Evolutionary conservation across 2,797 vertebrate genomes (phyloP), one percentile per base, ranked within the genome.

Genomic region (Knipowitschia caucasica): DNA sequence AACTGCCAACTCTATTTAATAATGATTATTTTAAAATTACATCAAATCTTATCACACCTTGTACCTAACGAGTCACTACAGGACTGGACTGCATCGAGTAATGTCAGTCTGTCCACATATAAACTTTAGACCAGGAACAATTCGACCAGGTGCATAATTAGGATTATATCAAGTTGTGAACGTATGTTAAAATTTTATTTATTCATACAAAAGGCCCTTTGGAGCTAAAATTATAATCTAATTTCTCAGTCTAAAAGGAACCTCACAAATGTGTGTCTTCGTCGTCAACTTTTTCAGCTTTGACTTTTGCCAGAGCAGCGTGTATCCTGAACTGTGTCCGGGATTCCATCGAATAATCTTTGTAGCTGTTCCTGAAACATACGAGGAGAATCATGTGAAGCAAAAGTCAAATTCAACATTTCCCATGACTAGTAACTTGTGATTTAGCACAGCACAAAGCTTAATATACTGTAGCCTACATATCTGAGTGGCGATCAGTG

Each of bases 261-360:
- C 14, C 17, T 78, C 66, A 90, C 57, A 87, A 65, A 0, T 62
- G 70, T 12, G 87, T 77, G 50, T 91, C 87, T 0, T 88, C 87
- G 11, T 90, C 89, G 3, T 90, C 90, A 0, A 60, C 72, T 0
- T 86, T 74, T 62, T 88, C 84, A 0, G 86, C 90, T 64, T 91
- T 92, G n/a, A 93, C 85, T 73, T 92, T 93, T 50, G 87, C 87
- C 49, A 93, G 83, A 23, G 90, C 90, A 0, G 92, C 90, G 3
- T 94, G 93, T 11, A 94, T 72, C 61, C 93, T 84, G 83, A 94
- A 94, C 59, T 91, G 88, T 0, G 92, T 93, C 1, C 92, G 89
- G 2, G 92, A 94, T 64, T 94, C 92, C 92, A 94, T 94, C 0
- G 92, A 93, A 69, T 93, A 93, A 23, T 92, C 90, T 73, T 93